phyloP scores from a whole-genome alignment of 2,797 vertebrate species.

The Betta splendens region DNA sequence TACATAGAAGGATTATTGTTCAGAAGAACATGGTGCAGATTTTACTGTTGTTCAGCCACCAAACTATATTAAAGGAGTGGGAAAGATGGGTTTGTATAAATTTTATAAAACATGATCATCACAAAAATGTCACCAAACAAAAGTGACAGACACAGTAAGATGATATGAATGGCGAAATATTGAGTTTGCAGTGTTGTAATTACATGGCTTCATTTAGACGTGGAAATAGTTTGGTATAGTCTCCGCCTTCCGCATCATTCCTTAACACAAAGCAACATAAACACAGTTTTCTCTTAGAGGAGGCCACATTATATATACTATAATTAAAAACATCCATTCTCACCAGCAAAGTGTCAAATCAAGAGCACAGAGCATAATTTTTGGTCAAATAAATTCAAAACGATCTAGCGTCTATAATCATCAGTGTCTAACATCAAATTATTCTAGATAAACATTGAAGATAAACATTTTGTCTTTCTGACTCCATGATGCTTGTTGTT shows the following conservation, averaged over 20 bases:
- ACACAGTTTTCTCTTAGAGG: slow-evolving; percentile 64
- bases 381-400: slow-evolving; percentile 56
- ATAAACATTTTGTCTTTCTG: slow-evolving; percentile 40
- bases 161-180: slow-evolving; percentile 62
- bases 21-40: slow-evolving; percentile 44
- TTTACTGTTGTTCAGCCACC: slow-evolving; percentile 45
- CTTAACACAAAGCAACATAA: slow-evolving; percentile 68
- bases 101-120: slow-evolving; percentile 53
- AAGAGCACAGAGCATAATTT: slow-evolving; percentile 63
- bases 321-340: slow-evolving; percentile 62
- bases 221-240: slow-evolving; percentile 65
- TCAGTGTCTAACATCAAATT: slow-evolving; percentile 40
- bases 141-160: slow-evolving; percentile 61
- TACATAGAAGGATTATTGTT: slow-evolving; percentile 49
- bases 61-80: slow-evolving; percentile 36
- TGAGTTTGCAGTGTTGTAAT: slow-evolving; percentile 67
- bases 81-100: slow-evolving; percentile 29
- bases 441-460: slow-evolving; percentile 27
- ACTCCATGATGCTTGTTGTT: slow-evolving; percentile 32
- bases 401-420: slow-evolving; percentile 25
- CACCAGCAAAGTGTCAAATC: slow-evolving; percentile 63
- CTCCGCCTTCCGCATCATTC: slow-evolving; percentile 52
- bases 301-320: slow-evolving; percentile 65
- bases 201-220: slow-evolving; percentile 74
- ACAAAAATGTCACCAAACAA: slow-evolving; percentile 56